Base-by-base conservation (phyloP, 2,797 vertebrate species). In the Centropyge bicolor region DNA sequence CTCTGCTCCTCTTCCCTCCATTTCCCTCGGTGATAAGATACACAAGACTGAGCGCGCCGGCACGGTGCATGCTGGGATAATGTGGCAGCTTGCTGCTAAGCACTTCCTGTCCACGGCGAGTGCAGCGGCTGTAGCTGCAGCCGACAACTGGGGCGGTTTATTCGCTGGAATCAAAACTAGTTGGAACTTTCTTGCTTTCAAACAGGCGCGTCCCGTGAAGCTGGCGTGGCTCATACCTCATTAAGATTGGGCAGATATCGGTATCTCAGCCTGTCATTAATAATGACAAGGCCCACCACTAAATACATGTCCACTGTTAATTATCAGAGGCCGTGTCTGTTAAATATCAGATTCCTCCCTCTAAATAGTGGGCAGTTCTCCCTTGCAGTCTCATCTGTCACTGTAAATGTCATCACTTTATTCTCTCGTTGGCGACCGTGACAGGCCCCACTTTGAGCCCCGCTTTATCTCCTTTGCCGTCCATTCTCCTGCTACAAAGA, bases 381-480 rank as follows among this genome's bases (percentile, higher is more conserved):
- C 95, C 94, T 70, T 41, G 86, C 95, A 95, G 94, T 95, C 96
- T 98, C 96, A 94, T 97, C 97, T 97, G 97, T 98, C 97, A 96
- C 96, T 95, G 95, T 96, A 97, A 98, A 98, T 97, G 97, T 97
- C 97, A 97, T 97, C 96, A 96, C 96, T 97, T 96, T 96, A 96
- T 96, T 96, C 94, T 95, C 95, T 86, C 86, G 94, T 94, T 94
- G 92, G 96, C 93, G 92, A 95, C 95, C 92, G 91, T 97, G 97
- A 98, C 96, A 97, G 95, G 94, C 94, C 90, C 92, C 94, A 97
- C 96, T 97, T 97, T 91, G 87, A 93, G 88, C 76, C 83, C 80
- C 49, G 82, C 93, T 94, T 93, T 93, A 91, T 92, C 90, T 90
- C 83, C 84, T 51, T 74, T 70, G 81, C 91, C 96, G 95, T 95